phyloP scores from a whole-genome alignment of 2,888 invertebrate genomes.

The Muscina levida region DNA sequence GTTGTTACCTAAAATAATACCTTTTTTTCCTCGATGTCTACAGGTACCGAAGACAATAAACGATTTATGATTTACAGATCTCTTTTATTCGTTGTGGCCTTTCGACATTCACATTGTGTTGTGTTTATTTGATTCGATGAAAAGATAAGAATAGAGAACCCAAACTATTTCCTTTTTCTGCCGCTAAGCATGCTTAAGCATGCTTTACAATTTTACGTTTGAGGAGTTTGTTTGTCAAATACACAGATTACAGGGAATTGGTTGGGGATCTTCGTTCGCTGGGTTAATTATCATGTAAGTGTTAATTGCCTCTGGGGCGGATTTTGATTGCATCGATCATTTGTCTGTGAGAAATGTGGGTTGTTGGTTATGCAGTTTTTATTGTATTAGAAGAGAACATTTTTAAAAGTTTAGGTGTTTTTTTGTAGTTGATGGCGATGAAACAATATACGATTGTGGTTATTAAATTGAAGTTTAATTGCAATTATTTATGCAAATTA shows the following conservation, averaged over 20 bases:
- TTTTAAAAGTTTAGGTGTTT: too few species aligned
- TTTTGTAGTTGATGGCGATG: too few species aligned
- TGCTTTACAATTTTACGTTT: slow-evolving; percentile 14
- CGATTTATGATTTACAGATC: slow-evolving; percentile 47
- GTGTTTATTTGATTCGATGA: slow-evolving; percentile 48
- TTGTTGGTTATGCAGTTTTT: slow-evolving; percentile 51
- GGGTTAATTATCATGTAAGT: slow-evolving; percentile 54
- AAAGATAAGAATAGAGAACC: slow-evolving; percentile 54
- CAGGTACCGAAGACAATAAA: slow-evolving; percentile 34
- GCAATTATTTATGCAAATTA: slow-evolving; percentile 61
- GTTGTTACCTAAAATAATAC: slow-evolving; percentile 22
- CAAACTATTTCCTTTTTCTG: slow-evolving; percentile 19
- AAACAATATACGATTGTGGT: neutral
- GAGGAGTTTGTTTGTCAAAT: neutral
- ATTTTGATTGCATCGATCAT: slow-evolving; percentile 5
- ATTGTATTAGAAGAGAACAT: too few species aligned
- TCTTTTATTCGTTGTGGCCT: neutral
- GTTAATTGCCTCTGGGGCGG: slow-evolving; percentile 52
- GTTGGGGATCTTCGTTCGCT: slow-evolving; percentile 9
- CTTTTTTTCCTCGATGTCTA: slow-evolving; percentile 25
- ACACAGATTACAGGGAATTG: slow-evolving; percentile 28
- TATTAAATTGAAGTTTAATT: slow-evolving; percentile 21
- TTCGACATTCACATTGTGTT: slow-evolving; percentile 1
- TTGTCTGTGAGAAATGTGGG: slow-evolving; percentile 55
- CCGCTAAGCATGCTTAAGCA: slow-evolving; percentile 35